Evolutionary conservation across 2,113 vertebrate species (phyloP), one percentile per base, ranked within the genome.

Genomic region (Pungitius pungitius): DNA sequence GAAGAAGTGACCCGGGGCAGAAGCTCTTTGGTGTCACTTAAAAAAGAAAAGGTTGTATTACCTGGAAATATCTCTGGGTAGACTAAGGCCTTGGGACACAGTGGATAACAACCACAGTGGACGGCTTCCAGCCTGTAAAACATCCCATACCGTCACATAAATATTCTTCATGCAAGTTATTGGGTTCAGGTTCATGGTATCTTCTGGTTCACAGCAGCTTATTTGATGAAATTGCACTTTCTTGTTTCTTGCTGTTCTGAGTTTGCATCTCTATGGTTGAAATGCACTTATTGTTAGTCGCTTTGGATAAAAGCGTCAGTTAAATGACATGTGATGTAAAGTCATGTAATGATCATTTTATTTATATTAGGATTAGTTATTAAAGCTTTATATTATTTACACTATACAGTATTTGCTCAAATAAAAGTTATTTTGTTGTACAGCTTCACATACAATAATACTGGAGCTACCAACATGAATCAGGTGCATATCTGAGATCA

Each of bases 21-120:
- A 12, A 3, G 26, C 51, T 54, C 1, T 1, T 9, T 2, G 15
- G 18, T 42, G 35, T 11, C 13, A 7, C 11, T 2, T 10, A 2
- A 2, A 30, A 7, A 8, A 10, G n/a, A 17, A 20, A 5, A 11
- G 1, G 14, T 39, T 26, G 1, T 0, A 5, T 68, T 95, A 99
- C 97, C 96, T 95, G 96, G 96, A 73, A 98, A 98, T 86, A 98
- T 96, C 87, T 98, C 96, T 0, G 97, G 97, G 92, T 98, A 99
- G 70, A 97, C 97, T 80, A 98, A 87, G 69, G 95, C 93, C 64
- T 95, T 96, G 18, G 96, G 97, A 92, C 96, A 99, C 73, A 99
- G 92, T 0, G 97, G 96, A 5, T 95, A 98, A 73, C 96, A 99
- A 33, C 97, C 96, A 40, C 97, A 99, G 84, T 96, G 92, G 0